A percentile compares a stretch with the other conserved stretches of the same genome.
These are phyloP conservation scores for Rotaria macrura DNA, from an alignment of 2,888 invertebrate species.

Conservation along the genomic window DNA sequence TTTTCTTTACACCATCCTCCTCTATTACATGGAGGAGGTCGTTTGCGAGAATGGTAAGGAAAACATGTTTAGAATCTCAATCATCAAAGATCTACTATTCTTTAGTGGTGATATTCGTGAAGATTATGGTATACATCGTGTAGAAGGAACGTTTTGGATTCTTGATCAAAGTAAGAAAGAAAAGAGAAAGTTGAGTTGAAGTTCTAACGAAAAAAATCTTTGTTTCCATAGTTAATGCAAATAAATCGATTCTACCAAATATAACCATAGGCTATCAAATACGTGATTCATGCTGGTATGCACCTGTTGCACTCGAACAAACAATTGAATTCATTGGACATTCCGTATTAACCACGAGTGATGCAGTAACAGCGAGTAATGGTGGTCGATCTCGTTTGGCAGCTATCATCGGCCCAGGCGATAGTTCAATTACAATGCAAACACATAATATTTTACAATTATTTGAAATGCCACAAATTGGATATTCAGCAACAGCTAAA, in stretches of 20 bases:
- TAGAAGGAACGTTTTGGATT: conserved; percentile 53
- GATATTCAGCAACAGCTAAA: conserved; percentile 66
- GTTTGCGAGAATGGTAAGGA: not conserved
- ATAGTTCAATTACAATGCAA: conserved; percentile 60
- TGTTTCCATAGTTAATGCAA: conserved; percentile 51
- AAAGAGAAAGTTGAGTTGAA: too few species aligned
- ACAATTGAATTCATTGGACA: conserved; percentile 65
- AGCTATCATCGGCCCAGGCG: conserved; percentile 66
- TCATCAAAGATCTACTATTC: too few species aligned
- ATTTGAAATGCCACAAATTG: conserved; percentile 60
- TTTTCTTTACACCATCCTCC: conserved; percentile 14
- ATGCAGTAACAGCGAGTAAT: conserved; percentile 31
- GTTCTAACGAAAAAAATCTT: too few species aligned
- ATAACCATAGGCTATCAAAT: conserved; percentile 63
- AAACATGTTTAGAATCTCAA: too few species aligned
- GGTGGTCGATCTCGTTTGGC: conserved; percentile 51
- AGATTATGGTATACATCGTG: conserved; percentile 65
- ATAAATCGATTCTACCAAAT: conserved; percentile 55
- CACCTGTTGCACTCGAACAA: conserved; percentile 67
- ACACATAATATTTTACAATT: conserved; percentile 68
- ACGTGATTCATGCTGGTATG: conserved; percentile 71
- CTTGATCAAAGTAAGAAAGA: conserved; percentile 38
- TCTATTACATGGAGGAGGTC: not conserved
- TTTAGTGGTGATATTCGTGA: conserved; percentile 60
- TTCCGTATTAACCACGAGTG: conserved; percentile 51